These are phyloP conservation scores for Drosophila maculinotata DNA, from an alignment of 2,888 invertebrate genomes.

Conservation along the genomic window DNA sequence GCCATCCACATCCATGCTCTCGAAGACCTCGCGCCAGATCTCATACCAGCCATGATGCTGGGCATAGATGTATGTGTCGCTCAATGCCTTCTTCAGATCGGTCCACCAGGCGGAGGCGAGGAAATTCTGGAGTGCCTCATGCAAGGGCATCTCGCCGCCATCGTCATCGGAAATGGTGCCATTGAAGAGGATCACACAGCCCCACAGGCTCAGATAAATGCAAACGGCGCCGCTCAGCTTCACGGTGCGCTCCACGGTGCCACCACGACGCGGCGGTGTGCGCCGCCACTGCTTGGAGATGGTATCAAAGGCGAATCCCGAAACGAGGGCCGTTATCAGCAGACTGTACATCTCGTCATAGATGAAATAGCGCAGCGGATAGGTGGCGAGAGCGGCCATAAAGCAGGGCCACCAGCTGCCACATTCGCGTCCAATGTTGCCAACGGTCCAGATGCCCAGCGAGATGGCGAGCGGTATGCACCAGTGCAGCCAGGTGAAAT, in stretches of 20 bases:
- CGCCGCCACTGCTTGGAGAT: conserved; percentile 92
- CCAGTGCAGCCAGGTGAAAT: conserved; percentile 90
- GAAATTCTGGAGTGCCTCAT: conserved; percentile 95
- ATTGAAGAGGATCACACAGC: conserved; percentile 94
- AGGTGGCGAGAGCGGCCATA: conserved; percentile 88
- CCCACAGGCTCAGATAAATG: conserved; percentile 91
- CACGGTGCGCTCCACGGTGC: conserved; percentile 86
- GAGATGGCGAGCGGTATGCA: conserved; percentile 90
- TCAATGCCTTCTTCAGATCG: conserved; percentile 90
- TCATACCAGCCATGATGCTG: conserved; percentile 95
- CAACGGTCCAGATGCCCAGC: conserved; percentile 94
- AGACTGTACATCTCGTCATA: conserved; percentile 91
- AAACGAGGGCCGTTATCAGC: conserved; percentile 88
- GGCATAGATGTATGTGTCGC: conserved; percentile 91
- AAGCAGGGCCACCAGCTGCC: conserved; percentile 90
- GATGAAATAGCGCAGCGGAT: conserved; percentile 90
- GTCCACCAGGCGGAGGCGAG: conserved; percentile 95
- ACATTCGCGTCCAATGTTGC: conserved; percentile 94
- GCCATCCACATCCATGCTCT: conserved; percentile 94
- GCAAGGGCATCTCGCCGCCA: conserved; percentile 94
- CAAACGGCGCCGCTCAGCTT: conserved; percentile 88
- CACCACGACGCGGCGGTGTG: conserved; percentile 86
- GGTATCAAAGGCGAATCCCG: conserved; percentile 90
- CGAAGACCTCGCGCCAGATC: conserved; percentile 94
- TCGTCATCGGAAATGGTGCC: conserved; percentile 93